Percentiles rank a stretch among this genome's conserved stretches.
phyloP scores from a whole-genome alignment of 2,888 invertebrate genomes.

The Dorcus parallelipipedus region DNA sequence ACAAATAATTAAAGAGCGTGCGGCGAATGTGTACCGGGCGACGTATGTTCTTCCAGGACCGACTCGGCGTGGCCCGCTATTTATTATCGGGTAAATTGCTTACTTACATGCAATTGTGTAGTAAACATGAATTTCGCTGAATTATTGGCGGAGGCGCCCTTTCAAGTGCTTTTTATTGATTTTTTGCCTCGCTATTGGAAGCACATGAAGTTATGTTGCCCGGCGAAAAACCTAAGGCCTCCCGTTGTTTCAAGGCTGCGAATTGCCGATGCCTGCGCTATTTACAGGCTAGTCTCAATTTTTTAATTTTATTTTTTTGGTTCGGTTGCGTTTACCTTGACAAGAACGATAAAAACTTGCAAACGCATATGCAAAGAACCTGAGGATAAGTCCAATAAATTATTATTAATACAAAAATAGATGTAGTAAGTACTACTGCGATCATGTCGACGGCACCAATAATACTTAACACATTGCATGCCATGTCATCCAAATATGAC shows the following conservation, averaged over 20 bases:
- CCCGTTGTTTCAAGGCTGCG: constrained; percentile 22
- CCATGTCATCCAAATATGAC: too few species aligned
- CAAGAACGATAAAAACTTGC: too few species aligned
- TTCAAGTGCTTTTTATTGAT: constrained; percentile 34
- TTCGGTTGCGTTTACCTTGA: too few species aligned
- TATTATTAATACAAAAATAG: too few species aligned
- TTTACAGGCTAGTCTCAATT: neutral
- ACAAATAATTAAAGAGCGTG: neutral
- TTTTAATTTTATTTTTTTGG: neutral
- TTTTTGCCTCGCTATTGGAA: constrained; percentile 28
- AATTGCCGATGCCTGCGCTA: constrained; percentile 7
- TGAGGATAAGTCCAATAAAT: too few species aligned
- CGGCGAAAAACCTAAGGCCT: constrained; percentile 20
- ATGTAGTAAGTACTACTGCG: too few species aligned
- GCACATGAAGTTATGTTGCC: constrained; percentile 34
- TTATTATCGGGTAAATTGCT: constrained; percentile 35
- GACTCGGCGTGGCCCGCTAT: constrained; percentile 28
- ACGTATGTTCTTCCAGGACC: constrained; percentile 10
- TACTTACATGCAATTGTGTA: constrained; percentile 42
- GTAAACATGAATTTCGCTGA: constrained; percentile 41
- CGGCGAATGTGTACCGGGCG: neutral
- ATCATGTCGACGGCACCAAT: too few species aligned
- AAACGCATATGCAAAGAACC: too few species aligned
- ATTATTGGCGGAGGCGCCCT: constrained; percentile 36
- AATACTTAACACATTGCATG: too few species aligned